Evolutionary conservation across 2,888 invertebrate genomes (phyloP).

Genomic region (Nymphalis polychloros): DNA sequence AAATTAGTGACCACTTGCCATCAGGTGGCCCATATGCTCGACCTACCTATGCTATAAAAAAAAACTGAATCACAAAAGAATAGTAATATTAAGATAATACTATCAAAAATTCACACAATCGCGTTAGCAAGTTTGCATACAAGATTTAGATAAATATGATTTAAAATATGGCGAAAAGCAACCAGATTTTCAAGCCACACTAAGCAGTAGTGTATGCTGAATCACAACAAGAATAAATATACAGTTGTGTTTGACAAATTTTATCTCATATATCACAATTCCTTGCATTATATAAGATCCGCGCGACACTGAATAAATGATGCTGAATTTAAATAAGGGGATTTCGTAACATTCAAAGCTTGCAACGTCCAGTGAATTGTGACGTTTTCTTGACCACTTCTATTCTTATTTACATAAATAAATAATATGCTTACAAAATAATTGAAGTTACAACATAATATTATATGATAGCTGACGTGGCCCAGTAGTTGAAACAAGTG

Average conservation of each 20-base stretch:
- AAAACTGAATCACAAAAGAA: too few species aligned
- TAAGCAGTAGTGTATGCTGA: background rate
- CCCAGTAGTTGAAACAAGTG: too few species aligned
- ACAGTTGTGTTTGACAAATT: slow-evolving; percentile 19
- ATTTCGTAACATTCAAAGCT: slow-evolving; percentile 29
- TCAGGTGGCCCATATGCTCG: too few species aligned
- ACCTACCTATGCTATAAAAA: too few species aligned
- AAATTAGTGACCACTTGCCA: too few species aligned
- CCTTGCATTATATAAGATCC: slow-evolving; percentile 15
- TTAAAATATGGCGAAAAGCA: background rate
- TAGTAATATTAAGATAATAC: background rate
- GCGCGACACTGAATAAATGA: slow-evolving; percentile 24
- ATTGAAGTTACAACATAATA: too few species aligned
- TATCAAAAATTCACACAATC: background rate
- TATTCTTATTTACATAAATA: slow-evolving; percentile 10
- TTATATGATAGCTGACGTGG: too few species aligned
- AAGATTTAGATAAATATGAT: background rate
- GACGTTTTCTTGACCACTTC: slow-evolving; percentile 29
- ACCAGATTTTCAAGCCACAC: background rate
- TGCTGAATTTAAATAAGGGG: slow-evolving; percentile 32
- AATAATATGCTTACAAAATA: background rate
- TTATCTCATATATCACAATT: slow-evolving; percentile 9
- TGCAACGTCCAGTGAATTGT: background rate
- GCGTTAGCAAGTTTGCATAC: background rate
- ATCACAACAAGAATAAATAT: slow-evolving; percentile 13